These are phyloP conservation scores for Palythoa grandiflora DNA, from an alignment of 92 coral and sea anemone genomes.

Conservation along the genomic window DNA sequence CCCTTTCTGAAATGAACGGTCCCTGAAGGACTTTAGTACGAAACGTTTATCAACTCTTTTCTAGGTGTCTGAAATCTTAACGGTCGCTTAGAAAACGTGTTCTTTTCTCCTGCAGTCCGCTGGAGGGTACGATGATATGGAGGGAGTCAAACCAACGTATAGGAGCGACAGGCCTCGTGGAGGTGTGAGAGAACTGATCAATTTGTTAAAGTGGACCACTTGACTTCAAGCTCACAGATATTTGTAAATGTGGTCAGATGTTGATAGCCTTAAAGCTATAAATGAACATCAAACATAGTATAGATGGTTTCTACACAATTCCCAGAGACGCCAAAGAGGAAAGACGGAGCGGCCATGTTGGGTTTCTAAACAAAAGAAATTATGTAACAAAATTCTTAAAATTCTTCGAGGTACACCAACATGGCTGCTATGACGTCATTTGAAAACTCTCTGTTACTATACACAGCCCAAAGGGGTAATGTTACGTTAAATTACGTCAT, in stretches of 20 bases:
- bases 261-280: background rate
- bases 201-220: background rate
- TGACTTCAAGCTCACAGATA: background rate
- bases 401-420: too few species aligned
- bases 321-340: too few species aligned
- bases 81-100: background rate
- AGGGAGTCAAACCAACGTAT: conserved; percentile 90
- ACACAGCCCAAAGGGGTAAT: background rate
- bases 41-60: too few species aligned
- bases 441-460: too few species aligned
- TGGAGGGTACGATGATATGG: conserved; percentile 97
- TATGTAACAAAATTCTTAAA: too few species aligned
- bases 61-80: too few species aligned
- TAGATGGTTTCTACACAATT: too few species aligned
- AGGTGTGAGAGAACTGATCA: conserved; percentile 48
- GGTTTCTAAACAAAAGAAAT: too few species aligned
- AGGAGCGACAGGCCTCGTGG: conserved; percentile 89
- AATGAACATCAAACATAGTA: background rate
- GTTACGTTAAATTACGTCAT: background rate
- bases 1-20: too few species aligned
- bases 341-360: too few species aligned
- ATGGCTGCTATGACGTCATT: too few species aligned
- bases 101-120: conserved; percentile 69
- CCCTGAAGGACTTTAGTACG: too few species aligned
- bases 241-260: background rate